Percentiles rank a stretch among this genome's conserved stretches.
Conservation (phyloP, 35 echinoderm and acorn worm genomes). For the Apostichopus californicus region DNA sequence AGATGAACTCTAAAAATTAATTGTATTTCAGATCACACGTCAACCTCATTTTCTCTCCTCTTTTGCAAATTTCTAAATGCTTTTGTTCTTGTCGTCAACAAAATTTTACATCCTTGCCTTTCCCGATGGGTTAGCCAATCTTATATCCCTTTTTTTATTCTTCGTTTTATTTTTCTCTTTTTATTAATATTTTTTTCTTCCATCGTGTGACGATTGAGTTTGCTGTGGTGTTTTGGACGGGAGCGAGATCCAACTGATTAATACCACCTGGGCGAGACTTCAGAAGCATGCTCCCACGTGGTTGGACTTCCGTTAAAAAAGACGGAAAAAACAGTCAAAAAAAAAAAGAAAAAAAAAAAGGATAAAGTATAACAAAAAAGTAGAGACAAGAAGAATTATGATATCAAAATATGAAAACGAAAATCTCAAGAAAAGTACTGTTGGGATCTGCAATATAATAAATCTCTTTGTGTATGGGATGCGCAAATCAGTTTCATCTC, state of each 20-base stretch:
- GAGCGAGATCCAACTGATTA: constrained; percentile 16
- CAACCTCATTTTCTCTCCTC: constrained; percentile 23
- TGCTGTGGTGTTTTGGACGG: background rate
- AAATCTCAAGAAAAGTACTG: too few relatives aligned
- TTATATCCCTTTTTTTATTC: background rate
- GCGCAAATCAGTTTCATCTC: background rate
- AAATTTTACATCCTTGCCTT: constrained; percentile 32
- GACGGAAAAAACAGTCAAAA: background rate
- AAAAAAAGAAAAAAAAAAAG: background rate
- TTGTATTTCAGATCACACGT: constrained; percentile 3
- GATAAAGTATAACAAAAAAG: background rate
- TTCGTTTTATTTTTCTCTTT: background rate
- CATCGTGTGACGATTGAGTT: background rate
- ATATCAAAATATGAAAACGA: too few relatives aligned
- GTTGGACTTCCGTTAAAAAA: constrained; percentile 13
- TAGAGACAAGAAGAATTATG: background rate
- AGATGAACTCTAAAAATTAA: constrained; percentile 11
- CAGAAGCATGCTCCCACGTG: constrained; percentile 12
- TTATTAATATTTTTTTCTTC: background rate
- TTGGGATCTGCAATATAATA: background rate
- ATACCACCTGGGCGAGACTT: constrained; percentile 1
- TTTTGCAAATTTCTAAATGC: background rate
- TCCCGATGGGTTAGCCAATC: constrained; percentile 28
- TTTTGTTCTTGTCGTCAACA: constrained; percentile 36
- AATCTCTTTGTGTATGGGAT: constrained; percentile 2